Evolutionary conservation across 2,113 vertebrate species (phyloP), one percentile per base, ranked within the genome.

Genomic region (Poeciliopsis turrubarensis): DNA sequence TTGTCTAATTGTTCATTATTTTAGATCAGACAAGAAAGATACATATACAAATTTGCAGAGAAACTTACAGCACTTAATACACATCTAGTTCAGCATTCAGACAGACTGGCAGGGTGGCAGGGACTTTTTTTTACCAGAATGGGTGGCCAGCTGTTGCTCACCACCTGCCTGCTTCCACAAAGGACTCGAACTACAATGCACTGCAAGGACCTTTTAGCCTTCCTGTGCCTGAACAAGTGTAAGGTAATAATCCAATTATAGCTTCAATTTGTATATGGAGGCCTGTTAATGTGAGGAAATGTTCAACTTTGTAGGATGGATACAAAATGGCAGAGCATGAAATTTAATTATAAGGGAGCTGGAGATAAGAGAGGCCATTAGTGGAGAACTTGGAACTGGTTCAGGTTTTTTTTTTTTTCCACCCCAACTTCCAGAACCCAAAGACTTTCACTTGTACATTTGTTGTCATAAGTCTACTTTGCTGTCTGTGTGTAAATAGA

Each of bases 111-210:
- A n/a, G 84, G 83, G 67, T 80, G 75, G 75, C 72, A 75, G 67
- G 44, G 67, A 54, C 27, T 14, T 54, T 31, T 47, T 31, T 37
- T 77, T 79, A 80, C 74, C 81, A 65, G 76, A 80, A 80, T 31
- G 73, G 85, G 85, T 82, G 77, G 47, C 83, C 89, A 92, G 90
- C 89, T 92, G 90, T 86, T 87, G 74, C 80, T 79, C 74, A 77
- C 86, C 89, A 92, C 85, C 89, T 92, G 89, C 70, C 84, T 72
- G 72, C 70, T 75, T 77, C 57, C 77, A 82, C 81, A 84, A 78
- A 88, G 79, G 75, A 65, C 32, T 63, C 27, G 34, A 47, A 78
- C 84, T 65, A 73, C 84, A 73, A 17, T 19, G 65, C 68, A 39
- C 75, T 1, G 19, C 12, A 6, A 74, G 75, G 71, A 74, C 72